Evolutionary conservation across 2,888 invertebrate species (phyloP), one percentile per base, ranked within the genome.

Genomic region (Tetropium fuscum): DNA sequence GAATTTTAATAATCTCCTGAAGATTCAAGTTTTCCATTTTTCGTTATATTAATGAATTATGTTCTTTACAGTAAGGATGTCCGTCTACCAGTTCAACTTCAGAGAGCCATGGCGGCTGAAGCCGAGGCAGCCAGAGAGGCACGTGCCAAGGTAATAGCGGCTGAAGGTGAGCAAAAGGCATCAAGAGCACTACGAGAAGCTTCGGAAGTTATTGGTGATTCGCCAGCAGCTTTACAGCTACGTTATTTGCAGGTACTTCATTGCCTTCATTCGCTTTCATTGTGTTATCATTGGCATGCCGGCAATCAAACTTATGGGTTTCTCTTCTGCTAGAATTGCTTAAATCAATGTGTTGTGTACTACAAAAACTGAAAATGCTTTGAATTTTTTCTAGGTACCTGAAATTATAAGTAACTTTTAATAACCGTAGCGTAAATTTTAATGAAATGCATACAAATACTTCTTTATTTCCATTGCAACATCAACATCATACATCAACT

Each of bases 151-250:
- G 95, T 97, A 1, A 97, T 97, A 69, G 96, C 97, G 0, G 97
- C 97, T 2, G 97, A 98, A 79, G 98, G 98, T 20, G 98, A 98
- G 80, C 95, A 96, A 78, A 96, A 96, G 77, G 97, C 98, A 1
- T 95, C 97, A 10, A 84, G 94, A 18, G 97, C 97, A 0, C 84
- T 98, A 25, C 90, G 96, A 53, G 97, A 98, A 77, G 98, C 98
- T 10, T 97, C 97, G 4, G 97, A 97, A 80, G 93, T 98, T 44
- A 96, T 98, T 75, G 92, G 93, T 0, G 94, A 95, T 77, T 95
- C 95, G 45, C 96, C 97, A 5, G 95, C 96, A 2, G 97, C 98
- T 10, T 84, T 98, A 22, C 97, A 98, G 80, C 87, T 98, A 16
- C 90, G 97, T 61, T 98, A 97, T 77, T 84, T 97, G 58, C 94